Base-by-base conservation (phyloP, 2,888 invertebrate species). In the Dastarcus helophoroides region DNA sequence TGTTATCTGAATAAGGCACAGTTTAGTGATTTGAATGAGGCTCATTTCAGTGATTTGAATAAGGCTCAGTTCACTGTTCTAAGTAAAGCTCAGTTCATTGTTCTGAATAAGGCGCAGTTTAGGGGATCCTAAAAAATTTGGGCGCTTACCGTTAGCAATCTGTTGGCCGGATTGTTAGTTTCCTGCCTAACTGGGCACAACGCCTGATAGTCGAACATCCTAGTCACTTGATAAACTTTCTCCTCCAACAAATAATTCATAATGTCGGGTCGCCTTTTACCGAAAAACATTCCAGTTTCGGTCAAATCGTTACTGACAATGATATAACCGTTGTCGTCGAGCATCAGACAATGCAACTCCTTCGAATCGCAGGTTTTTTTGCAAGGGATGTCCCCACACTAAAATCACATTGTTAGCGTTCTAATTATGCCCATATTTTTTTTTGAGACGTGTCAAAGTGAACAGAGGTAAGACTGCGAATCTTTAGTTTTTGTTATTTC, bases 241-340 rank as follows among this genome's bases (percentile, higher is more conserved):
- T 82, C 81, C 29, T 77, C 73, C 0, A 90, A 69, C 30, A 86
- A 60, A 44, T 69, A 72, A 35, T 69, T 65, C 84, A 91, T 86
- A 12, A 90, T 73, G 22, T 79, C 76, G 1, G 56, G 49, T 9
- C 61, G 46, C 25, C 90, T 71, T 56, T 80, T 82, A 1, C 93
- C 94, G 53, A 93, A 89, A 60, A 94, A 93, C 50, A 72, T 72
- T 2, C 93, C 93, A 1, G 84, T 83, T 24, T 54, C 48, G 14
- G 61, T 65, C 1, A 67, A 58, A 29, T 76, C 71, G 21, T 62
- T 66, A 8, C 85, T 81, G 13, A 81, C 77, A 1, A 86, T 64
- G 11, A 93, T 71, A 64, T 82, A 93, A 4, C 89, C 93, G 53
- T 88, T 86, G 56, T 85, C 86, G 57, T 93, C 93, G 15, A 93